Conservation (phyloP, 2,888 invertebrate genomes). For the Pachycephus smyrnensis region DNA sequence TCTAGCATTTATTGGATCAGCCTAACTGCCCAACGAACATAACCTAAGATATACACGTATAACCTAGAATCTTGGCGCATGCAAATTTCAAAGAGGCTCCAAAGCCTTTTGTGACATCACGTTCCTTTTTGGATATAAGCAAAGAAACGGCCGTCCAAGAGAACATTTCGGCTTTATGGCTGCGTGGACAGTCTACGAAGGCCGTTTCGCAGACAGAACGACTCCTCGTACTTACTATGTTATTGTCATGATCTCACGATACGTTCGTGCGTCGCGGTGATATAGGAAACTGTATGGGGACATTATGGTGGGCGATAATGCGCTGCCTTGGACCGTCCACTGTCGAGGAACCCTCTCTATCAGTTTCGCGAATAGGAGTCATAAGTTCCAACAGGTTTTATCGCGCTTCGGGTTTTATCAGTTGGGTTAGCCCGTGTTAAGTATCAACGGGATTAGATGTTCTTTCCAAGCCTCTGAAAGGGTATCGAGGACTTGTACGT, state of each 20-base stretch:
- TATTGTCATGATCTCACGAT: constrained; percentile 1
- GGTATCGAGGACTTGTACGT: neutral
- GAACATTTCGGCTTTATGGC: neutral
- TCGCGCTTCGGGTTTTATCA: constrained; percentile 26
- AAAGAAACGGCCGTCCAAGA: neutral
- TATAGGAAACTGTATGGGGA: constrained; percentile 16
- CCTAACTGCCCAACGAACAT: neutral
- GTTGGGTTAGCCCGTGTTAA: constrained; percentile 21
- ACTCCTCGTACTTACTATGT: neutral
- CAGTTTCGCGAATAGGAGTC: constrained; percentile 19
- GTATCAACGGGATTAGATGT: constrained; percentile 25
- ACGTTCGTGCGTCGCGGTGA: constrained; percentile 8
- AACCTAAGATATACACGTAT: neutral
- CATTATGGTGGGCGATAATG: neutral
- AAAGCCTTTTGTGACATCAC: neutral
- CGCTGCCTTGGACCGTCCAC: neutral
- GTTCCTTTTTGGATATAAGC: neutral
- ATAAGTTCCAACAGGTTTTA: constrained; percentile 30
- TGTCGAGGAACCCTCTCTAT: constrained; percentile 6
- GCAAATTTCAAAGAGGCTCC: neutral
- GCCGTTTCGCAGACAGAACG: neutral
- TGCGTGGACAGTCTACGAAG: neutral
- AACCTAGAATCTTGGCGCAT: neutral
- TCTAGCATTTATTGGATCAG: neutral
- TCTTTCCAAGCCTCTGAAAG: neutral